phyloP scores from a whole-genome alignment of 1,140 invertebrate genomes.

The Drosophila malerkotliana region DNA sequence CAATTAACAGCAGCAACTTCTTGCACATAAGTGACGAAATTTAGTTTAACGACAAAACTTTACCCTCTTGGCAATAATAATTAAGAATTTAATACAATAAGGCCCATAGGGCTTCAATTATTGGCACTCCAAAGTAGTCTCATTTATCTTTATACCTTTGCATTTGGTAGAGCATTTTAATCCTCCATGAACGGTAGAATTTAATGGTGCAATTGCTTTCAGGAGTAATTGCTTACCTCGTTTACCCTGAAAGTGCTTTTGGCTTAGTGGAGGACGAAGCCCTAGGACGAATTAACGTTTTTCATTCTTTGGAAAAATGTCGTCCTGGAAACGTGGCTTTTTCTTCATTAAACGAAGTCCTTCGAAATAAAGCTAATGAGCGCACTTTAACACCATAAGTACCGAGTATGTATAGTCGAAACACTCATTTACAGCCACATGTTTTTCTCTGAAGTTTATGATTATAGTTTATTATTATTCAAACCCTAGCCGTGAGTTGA shows the following conservation, averaged over 20 bases:
- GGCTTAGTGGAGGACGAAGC: background rate
- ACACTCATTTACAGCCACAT: background rate
- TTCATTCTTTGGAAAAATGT: background rate
- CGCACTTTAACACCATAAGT: too few relatives aligned
- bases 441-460: too few relatives aligned
- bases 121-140: conserved; percentile 8
- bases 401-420: too few relatives aligned
- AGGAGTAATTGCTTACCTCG: conserved; percentile 1
- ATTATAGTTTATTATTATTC: background rate
- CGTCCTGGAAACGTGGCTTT: background rate
- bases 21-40: conserved; percentile 25
- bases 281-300: background rate
- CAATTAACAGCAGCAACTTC: conserved; percentile 54
- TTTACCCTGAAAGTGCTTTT: background rate
- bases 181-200: background rate
- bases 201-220: conserved; percentile 2
- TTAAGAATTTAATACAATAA: conserved; percentile 17
- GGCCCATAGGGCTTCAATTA: conserved; percentile 35
- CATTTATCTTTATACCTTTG: background rate
- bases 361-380: too few relatives aligned
- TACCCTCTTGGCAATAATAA: conserved; percentile 14
- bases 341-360: too few relatives aligned
- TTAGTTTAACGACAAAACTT: conserved; percentile 24
- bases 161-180: background rate
- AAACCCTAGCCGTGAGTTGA: background rate